Evolutionary conservation across 2,113 vertebrate genomes (phyloP), one percentile per base, ranked within the genome.

Genomic region (Dinomys branickii): DNA sequence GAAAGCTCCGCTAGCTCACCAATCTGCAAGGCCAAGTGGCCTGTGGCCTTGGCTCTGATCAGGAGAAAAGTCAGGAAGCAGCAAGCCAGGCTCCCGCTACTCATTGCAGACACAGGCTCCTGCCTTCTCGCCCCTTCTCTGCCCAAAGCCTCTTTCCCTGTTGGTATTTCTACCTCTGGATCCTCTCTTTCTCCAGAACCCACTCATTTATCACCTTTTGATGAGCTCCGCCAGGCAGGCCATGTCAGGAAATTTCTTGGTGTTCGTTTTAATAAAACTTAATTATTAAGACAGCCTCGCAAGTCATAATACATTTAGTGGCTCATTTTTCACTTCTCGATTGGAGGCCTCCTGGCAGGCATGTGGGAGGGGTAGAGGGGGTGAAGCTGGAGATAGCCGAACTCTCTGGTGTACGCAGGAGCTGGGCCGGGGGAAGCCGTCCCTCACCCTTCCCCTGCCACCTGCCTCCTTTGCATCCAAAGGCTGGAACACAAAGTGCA

Each of bases 201-300:
- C 30, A 67, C 82, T 96, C 96, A 92, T 97, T 94, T 58, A 97
- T 95, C 92, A 96, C 92, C 87, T 91, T 81, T 52, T 71, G 90
- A 97, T 97, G 91, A 88, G 95, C 95, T 93, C 97, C 30, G n/a
- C 94, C 97, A 98, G 97, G 97, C 97, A 98, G 50, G 96, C 90
- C 88, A 33, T 96, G 97, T 98, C 98, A 98, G 94, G 97, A 98
- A 98, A 98, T 97, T 97, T 98, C 87, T 94, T 90, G 85, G 41
- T 94, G 94, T 97, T 98, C 97, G 38, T 98, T 96, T 97, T 98
- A 98, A 98, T 95, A 97, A 97, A 98, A 96, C 91, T 97, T 98
- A 98, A 98, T 99, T 94, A 98, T 98, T 97, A 98, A 98, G 97
- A 98, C 97, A 98, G 94, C 14, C 38, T 98, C 97, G 82, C 95